Percentiles rank a stretch among this genome's conserved stretches.
Conservation (phyloP, 2,888 invertebrate species). For the Thereva unica region DNA sequence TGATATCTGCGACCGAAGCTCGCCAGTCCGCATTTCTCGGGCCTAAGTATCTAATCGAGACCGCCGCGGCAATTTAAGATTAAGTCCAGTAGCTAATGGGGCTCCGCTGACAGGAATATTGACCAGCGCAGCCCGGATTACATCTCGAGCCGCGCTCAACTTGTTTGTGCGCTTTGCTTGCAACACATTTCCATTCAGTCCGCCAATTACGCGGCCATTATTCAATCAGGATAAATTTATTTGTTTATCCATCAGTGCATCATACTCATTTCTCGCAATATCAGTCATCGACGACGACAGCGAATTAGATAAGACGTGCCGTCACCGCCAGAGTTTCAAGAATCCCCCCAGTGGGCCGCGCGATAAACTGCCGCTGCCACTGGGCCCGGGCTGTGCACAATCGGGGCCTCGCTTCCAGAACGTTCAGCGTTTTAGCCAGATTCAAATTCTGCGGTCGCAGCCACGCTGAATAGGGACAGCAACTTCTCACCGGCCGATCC, state of each 20-base stretch:
- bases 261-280: slow-evolving; percentile 25
- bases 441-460: too few species aligned
- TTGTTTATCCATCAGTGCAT: slow-evolving; percentile 52
- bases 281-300: slow-evolving; percentile 10
- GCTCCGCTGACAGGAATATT: slow-evolving; percentile 9
- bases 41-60: slow-evolving; percentile 17
- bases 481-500: slow-evolving; percentile 21
- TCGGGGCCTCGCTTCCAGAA: too few species aligned
- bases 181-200: slow-evolving; percentile 60
- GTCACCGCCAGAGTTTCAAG: slow-evolving; percentile 19
- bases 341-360: neutral
- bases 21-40: neutral
- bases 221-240: slow-evolving; percentile 60
- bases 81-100: slow-evolving; percentile 27
- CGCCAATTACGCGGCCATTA: slow-evolving; percentile 59
- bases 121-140: slow-evolving; percentile 8
- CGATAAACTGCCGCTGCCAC: too few species aligned
- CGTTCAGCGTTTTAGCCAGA: too few species aligned
- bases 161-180: slow-evolving; percentile 54
- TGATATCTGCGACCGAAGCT: slow-evolving; percentile 5
- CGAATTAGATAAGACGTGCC: slow-evolving; percentile 24
- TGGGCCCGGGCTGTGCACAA: too few species aligned
- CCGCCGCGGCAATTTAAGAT: slow-evolving; percentile 14
- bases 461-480: too few species aligned
- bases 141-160: slow-evolving; percentile 39